Evolutionary conservation across 2,888 invertebrate species (phyloP).

Genomic region (Bhutanitis thaidina): DNA sequence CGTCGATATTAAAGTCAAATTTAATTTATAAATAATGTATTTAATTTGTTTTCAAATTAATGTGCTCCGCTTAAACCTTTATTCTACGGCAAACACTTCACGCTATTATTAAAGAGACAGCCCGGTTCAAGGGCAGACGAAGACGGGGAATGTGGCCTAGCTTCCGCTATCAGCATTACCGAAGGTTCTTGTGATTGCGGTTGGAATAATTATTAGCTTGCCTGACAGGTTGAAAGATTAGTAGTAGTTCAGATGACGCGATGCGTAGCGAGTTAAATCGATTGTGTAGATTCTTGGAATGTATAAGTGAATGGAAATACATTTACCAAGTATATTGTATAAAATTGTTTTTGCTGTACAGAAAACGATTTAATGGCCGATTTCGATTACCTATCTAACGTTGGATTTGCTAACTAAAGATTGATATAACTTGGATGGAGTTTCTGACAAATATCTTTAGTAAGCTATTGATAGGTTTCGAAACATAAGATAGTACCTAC

Average conservation of each 20-base stretch:
- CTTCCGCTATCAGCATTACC: conserved; percentile 48
- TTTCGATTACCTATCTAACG: no score
- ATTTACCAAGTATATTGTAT: conserved; percentile 8
- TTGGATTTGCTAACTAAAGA: no score
- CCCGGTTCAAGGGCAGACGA: conserved; percentile 61
- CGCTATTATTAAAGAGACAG: conserved; percentile 38
- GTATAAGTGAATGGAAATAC: conserved; percentile 7
- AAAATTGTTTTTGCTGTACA: conserved; percentile 6
- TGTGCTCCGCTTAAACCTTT: conserved; percentile 23
- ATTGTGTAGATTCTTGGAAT: conserved; percentile 18
- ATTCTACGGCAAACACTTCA: conserved; percentile 25
- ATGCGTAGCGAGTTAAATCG: background rate
- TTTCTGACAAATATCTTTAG: no score
- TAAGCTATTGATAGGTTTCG: no score
- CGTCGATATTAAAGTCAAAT: no score
- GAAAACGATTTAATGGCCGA: background rate
- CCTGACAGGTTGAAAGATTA: conserved; percentile 26
- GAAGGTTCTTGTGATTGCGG: conserved; percentile 29
- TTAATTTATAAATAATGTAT: no score
- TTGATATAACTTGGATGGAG: no score
- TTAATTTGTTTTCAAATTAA: no score
- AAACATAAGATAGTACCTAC: no score
- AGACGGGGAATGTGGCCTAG: conserved; percentile 60
- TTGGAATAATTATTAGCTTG: conserved; percentile 44
- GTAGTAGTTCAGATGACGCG: conserved; percentile 13